Base-by-base conservation (phyloP, 2,797 vertebrate genomes). In the Manis javanica region DNA sequence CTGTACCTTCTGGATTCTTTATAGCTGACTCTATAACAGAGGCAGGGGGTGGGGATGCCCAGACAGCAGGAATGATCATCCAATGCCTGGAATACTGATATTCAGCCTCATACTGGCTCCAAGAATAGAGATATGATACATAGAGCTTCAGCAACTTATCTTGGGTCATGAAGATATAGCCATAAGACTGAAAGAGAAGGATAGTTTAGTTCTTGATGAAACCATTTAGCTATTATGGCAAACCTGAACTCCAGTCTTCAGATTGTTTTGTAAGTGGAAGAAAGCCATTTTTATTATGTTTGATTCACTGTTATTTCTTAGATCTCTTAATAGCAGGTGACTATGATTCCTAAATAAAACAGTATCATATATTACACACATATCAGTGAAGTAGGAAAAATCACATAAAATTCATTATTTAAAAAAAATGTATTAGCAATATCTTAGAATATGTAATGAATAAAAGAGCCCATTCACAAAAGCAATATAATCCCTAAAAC, bases 341-440 rank as follows among this genome's bases (percentile, higher is more conserved):
- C 81, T 90, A 72, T 71, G 74, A 79, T 68, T 79, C 12, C 34
- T 68, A 37, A 74, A 24, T 23, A 74, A 82, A 87, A 13, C 26
- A 64, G 21, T 86, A 24, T 66, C 46, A 31, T 26, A 42, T 15
- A 29, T 89, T 86, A 13, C 75, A 84, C 57, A 63, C 34, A 59
- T 63, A 31, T 31, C 39, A 91, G 8, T 92, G 42, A 82, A 79
- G 18, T 46, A 72, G 4, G 46, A 29, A 79, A 57, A 88, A 37
- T 34, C 24, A 18, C 24, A 74, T n/a, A 83, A 89, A 37, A 8
- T 42, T 46, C 46, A 69, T 34, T 75, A 57, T 82, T 42, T 39
- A 14, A 46, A 46, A 39, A 46, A 12, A 46, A 64, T 88, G 31
- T 57, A 23, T 64, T 5, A 61, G 3, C 39, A 94, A 1, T 24